Base-by-base conservation (phyloP, 2,113 vertebrate species). In the Corynorhinus townsendii region DNA sequence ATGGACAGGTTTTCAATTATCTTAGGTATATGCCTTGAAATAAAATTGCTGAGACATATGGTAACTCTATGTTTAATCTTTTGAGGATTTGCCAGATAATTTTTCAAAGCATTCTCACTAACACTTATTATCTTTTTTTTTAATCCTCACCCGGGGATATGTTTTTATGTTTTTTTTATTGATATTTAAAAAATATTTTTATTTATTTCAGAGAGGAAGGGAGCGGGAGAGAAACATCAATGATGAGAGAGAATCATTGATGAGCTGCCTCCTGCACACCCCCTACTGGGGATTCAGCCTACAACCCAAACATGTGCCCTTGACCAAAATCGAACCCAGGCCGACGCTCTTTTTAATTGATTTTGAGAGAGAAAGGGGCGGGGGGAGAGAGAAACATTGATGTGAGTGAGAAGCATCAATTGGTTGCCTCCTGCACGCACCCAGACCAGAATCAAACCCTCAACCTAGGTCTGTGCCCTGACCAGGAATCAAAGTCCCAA, bases 1-100 rank as follows among this genome's bases (percentile, higher is more conserved):
- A 59, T 43, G 33, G 24, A 68, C 11, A 64, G 83, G 64, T 84
- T 96, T 96, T 85, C 43, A 80, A 9, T 79, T 89, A 30, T 91
- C n/a, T 52, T 64, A 47, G 2, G 26, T 71, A 82, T 69, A 24
- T 16, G 68, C 24, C 43, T 83, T 22, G 20, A 64, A 84, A 22
- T n/a, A 91, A 26, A 83, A 80, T 1, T 66, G 56, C 59, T 56
- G 14, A 43, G 43, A 35, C 17, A 91, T 35, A 81, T 71, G 43
- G 9, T 71, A 59, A 71, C 49, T 93, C 30, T 84, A 15, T 66
- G 26, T 94, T 86, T 82, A 73, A 82, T 22, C 54, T 76, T 92
- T 17, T 89, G 26, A 92, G 17, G 89, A 86, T 83, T 1, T 88
- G 17, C 45, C 52, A 75, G 35, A 69, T 2, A 30, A n/a, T 81